phyloP scores from a whole-genome alignment of 64 coral and sea anemone species.

The Catalaphyllia jardinei region DNA sequence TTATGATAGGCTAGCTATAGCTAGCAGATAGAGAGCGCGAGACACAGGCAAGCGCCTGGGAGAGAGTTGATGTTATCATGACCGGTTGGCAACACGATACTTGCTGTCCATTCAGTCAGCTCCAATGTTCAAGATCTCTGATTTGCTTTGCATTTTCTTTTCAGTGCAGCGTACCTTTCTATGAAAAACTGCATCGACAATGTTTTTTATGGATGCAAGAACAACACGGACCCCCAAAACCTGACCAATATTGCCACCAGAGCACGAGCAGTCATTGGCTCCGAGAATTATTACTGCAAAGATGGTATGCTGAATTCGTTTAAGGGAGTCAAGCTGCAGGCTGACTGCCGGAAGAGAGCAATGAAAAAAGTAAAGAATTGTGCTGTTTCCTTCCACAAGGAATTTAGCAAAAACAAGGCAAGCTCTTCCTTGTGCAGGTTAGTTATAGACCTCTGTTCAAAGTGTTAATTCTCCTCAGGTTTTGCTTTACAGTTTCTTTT shows the following conservation, averaged over 20 bases:
- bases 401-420: neutral
- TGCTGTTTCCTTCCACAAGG: neutral
- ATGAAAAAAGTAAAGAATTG: neutral
- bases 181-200: neutral
- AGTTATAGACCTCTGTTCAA: neutral
- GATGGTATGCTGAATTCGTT: neutral
- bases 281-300: neutral
- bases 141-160: neutral
- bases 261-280: neutral
- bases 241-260: neutral
- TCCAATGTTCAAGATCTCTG: neutral
- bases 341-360: neutral
- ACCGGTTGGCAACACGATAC: no score
- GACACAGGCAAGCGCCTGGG: no score
- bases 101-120: no score
- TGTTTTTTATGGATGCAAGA: neutral
- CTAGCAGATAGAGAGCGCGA: no score
- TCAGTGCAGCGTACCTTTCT: neutral
- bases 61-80: no score
- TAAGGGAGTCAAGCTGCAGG: neutral
- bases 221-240: neutral
- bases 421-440: constrained; percentile 4
- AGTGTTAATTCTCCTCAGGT: no score
- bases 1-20: no score
- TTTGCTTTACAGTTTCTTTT: no score